Percentiles rank a stretch among this genome's conserved stretches.
Evolutionary conservation across 2,113 vertebrate species (phyloP).

Genomic region (Anhinga rufa): DNA sequence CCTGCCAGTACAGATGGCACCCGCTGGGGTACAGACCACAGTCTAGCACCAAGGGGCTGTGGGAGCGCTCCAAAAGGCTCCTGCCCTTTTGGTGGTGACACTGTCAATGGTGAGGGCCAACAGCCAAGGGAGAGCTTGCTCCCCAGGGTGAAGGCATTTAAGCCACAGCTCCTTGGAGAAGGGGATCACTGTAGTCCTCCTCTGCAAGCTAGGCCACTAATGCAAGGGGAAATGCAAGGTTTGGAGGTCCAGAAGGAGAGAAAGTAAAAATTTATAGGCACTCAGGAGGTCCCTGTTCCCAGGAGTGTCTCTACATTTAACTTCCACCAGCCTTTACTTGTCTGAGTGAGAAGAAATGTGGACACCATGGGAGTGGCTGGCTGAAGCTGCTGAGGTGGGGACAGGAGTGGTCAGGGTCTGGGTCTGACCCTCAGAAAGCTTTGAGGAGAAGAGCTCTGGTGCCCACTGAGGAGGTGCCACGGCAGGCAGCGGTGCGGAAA

Average conservation of each 20-base stretch:
- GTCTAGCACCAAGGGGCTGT: not conserved
- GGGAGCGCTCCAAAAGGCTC: not conserved
- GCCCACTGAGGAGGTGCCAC: accelerated
- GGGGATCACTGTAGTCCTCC: not conserved
- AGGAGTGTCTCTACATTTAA: not conserved
- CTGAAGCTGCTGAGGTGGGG: not conserved
- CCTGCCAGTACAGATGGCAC: not conserved
- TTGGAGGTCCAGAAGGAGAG: not conserved
- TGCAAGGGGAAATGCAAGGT: not conserved
- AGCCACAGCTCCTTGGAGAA: not conserved
- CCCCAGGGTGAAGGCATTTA: not conserved
- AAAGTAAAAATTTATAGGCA: not conserved
- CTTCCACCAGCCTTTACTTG: not conserved
- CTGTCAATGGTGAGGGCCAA: not conserved
- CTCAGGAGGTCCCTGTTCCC: not conserved
- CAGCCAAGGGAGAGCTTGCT: not conserved
- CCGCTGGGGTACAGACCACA: accelerated
- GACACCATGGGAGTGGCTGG: not conserved
- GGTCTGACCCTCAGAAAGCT: not conserved
- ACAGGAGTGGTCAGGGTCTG: not conserved
- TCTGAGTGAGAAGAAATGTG: not conserved
- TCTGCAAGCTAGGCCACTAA: not conserved
- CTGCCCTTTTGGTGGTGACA: not conserved
- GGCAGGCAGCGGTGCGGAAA: accelerated
- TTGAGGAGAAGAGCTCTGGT: not conserved